phyloP scores from a whole-genome alignment of 2,797 vertebrate genomes.

The Acipenser ruthenus region DNA sequence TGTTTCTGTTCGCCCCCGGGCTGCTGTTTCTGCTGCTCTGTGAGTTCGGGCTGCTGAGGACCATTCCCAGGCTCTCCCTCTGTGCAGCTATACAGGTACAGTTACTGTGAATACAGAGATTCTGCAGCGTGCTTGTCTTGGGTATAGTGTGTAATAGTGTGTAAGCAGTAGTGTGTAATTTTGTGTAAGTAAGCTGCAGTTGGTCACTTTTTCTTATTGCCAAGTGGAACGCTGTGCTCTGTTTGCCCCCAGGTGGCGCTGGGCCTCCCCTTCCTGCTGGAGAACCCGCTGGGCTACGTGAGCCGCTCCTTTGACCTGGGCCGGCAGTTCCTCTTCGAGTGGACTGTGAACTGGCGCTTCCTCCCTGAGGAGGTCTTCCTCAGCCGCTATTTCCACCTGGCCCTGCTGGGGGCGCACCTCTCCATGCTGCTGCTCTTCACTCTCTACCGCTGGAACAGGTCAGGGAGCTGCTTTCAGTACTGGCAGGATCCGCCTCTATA shows the following conservation, averaged over 20 bases:
- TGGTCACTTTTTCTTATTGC: too few relatives aligned
- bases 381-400: conserved; percentile 75
- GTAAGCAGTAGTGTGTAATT: too few relatives aligned
- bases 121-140: too few relatives aligned
- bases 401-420: conserved; percentile 71
- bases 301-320: conserved; percentile 86
- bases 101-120: too few relatives aligned
- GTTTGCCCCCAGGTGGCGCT: conserved; percentile 61
- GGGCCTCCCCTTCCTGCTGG: conserved; percentile 85
- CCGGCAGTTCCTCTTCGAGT: conserved; percentile 91
- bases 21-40: conserved; percentile 85
- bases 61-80: conserved; percentile 79
- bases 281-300: conserved; percentile 80
- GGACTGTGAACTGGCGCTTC: conserved; percentile 98
- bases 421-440: conserved; percentile 71
- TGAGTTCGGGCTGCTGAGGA: conserved; percentile 76
- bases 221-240: not conserved
- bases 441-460: conserved; percentile 85
- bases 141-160: too few relatives aligned
- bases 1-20: conserved; percentile 90
- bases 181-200: too few relatives aligned
- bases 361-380: conserved; percentile 87
- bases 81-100: conserved; percentile 80
- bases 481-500: too few relatives aligned
- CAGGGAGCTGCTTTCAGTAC: conserved; percentile 19